Conservation (phyloP, 2,888 invertebrate species). For the Tetanocera ferruginea region DNA sequence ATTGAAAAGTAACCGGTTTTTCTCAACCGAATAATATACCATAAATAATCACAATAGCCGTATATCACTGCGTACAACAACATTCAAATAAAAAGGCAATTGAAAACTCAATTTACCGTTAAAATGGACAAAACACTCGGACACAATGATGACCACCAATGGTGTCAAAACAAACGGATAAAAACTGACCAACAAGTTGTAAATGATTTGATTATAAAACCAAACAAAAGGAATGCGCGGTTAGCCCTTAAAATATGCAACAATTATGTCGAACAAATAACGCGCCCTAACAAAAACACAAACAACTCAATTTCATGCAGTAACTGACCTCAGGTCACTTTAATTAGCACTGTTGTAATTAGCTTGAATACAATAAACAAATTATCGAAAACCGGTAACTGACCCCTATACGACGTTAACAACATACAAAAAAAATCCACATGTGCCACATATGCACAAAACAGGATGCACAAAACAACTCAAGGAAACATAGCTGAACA, state of each 20-base stretch:
- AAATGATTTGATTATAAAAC: conserved; percentile 1
- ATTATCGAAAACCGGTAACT: conserved; percentile 13
- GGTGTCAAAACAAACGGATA: background rate
- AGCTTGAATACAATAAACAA: background rate
- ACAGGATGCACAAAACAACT: background rate
- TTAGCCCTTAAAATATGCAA: background rate
- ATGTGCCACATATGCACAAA: background rate
- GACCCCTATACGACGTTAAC: background rate
- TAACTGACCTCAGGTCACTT: conserved; percentile 34
- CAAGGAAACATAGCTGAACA: background rate
- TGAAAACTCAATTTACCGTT: conserved; percentile 1
- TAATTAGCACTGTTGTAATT: conserved; percentile 21
- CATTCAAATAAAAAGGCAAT: background rate
- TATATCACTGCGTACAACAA: background rate
- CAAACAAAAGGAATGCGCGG: background rate
- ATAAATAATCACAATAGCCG: background rate
- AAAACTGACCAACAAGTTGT: conserved; percentile 12
- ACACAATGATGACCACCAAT: conserved; percentile 9
- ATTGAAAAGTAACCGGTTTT: background rate
- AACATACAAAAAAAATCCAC: background rate
- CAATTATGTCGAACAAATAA: background rate
- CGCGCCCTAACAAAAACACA: background rate
- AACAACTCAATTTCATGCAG: conserved; percentile 2
- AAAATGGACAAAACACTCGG: background rate
- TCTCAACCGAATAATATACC: background rate